Evolutionary conservation across 2,888 invertebrate species (phyloP), one percentile per base, ranked within the genome.

Genomic region (Antitype chi): DNA sequence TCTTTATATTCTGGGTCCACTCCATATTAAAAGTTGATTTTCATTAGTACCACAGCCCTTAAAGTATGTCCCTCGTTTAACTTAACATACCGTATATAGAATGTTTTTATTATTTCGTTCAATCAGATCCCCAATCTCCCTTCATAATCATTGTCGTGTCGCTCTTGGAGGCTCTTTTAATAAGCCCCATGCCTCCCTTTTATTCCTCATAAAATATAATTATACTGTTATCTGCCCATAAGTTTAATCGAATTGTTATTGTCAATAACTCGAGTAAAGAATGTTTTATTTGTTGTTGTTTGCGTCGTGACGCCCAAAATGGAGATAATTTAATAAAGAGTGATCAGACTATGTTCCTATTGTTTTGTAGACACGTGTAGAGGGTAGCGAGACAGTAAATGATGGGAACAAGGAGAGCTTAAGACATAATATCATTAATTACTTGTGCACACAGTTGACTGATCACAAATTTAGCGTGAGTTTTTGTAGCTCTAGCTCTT

Each of bases 201-300:
- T 25, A 70, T 32, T 23, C 28, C 15, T 47, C 32, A 77, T 77
- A 25, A 70, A 80, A 67, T 77, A 63, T 71, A 57, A 81, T 68
- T 38, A 38, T 25, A 59, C 64, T 70, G 57, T 64, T 70, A 68
- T 70, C 38, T 7, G 38, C 49, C 68, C 47, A 63, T 71, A 52
- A 57, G 75, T 72, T 75, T 70, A 72, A 82, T 75, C 60, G 38
- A 43, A 66, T 60, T 43, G 57, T 49, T 69, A n/a, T 15, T 72
- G 81, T 81, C 64, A 69, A 64, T 85, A 81, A 66, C 52, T 81
- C 69, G 23, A 80, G 49, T 71, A 32, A 71, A 64, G 23, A 69
- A 70, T 84, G 55, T 62, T 84, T 53, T 28, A 67, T 85, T 68
- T 70, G 52, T 85, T 84, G 73, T 64, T 80, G 85, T 75, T 81